Base-by-base conservation (phyloP, 64 coral and sea anemone genomes). In the Orbicella faveolata region DNA sequence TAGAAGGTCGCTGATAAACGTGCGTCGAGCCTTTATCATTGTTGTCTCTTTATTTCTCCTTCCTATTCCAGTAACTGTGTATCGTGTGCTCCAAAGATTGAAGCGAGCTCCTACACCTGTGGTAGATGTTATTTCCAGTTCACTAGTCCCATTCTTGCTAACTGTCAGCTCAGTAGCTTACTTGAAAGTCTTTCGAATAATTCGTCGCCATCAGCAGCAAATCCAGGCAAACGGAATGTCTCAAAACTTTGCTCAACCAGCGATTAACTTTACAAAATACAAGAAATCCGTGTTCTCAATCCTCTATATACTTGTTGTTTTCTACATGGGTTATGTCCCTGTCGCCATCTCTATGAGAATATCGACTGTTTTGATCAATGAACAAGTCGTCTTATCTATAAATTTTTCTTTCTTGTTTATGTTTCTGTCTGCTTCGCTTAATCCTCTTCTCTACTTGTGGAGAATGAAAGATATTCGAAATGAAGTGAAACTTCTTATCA, bases 361-460 rank as follows among this genome's bases (percentile, higher is more conserved):
- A 23, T 4, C 52, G 7, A 12, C 9, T 1, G 76, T 23, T 52
- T 78, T 78, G 41, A 52, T 53, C 6, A 21, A 13, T 7, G 20
- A 9, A 8, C 23, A 0, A 6, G 9, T 7, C 2, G 18, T 41
- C 11, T 8, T 78, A 53, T 7, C 54, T 48, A 6, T 21, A 9
- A 41, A 53, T 12, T 6, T 20, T 2, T 78, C 76, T 9, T 21
- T 25, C 1, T 25, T 48, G 9, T 41, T 78, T 1, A n/a, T 52
- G 52, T 78, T 17, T 23, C 52, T 78, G 21, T 78, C 76, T 12
- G 52, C 76, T 12, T 53, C 41, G 18, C 2, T 77, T 9, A 78
- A 78, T 78, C 76, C 76, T 52, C 20, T 78, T 52, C 76, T 78
- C 9, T 53, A 78, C 41, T 78, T 59, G 55, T 59, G 55, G 55